Percentiles rank a stretch among this genome's conserved stretches.
Conservation (phyloP, 2,888 invertebrate species). For the Mamestra brassicae region DNA sequence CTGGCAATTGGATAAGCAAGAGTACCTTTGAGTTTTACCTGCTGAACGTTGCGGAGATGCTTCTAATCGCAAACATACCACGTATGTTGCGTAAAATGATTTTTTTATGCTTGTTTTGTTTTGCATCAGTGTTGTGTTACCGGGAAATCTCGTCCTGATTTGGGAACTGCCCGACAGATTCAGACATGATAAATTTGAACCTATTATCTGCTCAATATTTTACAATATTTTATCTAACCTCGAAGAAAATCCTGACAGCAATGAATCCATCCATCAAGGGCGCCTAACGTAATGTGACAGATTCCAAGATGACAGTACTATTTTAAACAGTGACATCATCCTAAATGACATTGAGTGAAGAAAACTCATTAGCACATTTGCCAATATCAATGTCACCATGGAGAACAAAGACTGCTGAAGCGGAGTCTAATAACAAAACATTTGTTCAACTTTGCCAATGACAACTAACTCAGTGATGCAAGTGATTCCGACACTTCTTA, state of each 20-base stretch:
- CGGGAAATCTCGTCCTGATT: conserved; percentile 1
- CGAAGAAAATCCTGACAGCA: not conserved
- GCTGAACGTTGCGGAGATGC: not conserved
- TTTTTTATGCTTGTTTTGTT: conserved; percentile 10
- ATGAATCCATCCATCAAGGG: conserved; percentile 10
- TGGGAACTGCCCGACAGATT: not conserved
- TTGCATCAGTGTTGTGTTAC: not conserved
- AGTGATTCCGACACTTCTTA: conserved; percentile 6
- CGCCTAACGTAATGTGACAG: conserved; percentile 18
- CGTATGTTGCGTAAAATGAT: conserved; percentile 3
- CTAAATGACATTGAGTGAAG: conserved; percentile 24
- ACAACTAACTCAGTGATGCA: not conserved
- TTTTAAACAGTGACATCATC: conserved; percentile 21
- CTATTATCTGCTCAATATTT: not conserved
- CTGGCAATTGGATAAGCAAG: conserved; percentile 6
- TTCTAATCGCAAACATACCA: conserved; percentile 21
- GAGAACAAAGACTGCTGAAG: conserved; percentile 3
- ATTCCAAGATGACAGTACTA: conserved; percentile 25
- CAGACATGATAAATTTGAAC: not conserved
- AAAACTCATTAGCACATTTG: conserved; percentile 26
- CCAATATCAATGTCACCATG: conserved; percentile 8
- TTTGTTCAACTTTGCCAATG: not conserved
- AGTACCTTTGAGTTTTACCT: conserved; percentile 2
- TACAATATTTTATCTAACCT: not conserved
- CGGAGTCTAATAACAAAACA: not conserved